Conservation (phyloP, 2,797 vertebrate genomes). For the Aplochiton taeniatus region DNA sequence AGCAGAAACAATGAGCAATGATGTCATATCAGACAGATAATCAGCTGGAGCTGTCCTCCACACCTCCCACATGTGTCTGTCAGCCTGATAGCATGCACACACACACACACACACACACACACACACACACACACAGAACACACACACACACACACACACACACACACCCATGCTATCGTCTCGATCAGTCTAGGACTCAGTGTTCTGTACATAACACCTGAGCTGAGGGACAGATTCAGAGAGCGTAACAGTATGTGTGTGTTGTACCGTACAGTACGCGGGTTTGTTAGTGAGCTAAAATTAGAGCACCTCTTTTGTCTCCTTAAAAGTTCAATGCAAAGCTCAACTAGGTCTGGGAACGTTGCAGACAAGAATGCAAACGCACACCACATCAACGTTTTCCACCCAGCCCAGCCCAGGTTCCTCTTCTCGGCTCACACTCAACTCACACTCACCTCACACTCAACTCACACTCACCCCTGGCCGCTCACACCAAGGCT, state of each 20-base stretch:
- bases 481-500: too few relatives aligned
- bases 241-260: not conserved
- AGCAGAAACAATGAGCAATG: not conserved
- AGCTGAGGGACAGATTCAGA: not conserved
- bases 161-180: not conserved
- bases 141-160: not conserved
- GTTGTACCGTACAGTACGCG: too few relatives aligned
- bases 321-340: too few relatives aligned
- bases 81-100: not conserved
- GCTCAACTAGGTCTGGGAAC: too few relatives aligned
- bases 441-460: too few relatives aligned
- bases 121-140: not conserved
- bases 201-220: not conserved
- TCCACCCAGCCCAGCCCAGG: too few relatives aligned
- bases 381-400: too few relatives aligned
- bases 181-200: not conserved
- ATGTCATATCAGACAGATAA: not conserved
- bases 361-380: too few relatives aligned
- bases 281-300: too few relatives aligned
- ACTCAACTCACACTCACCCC: too few relatives aligned
- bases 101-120: not conserved
- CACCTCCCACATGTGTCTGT: not conserved
- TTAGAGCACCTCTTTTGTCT: too few relatives aligned
- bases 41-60: not conserved
- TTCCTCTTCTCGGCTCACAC: too few relatives aligned